A percentile compares a stretch with the other conserved stretches of the same genome.
phyloP scores from a whole-genome alignment of 2,113 vertebrate genomes.

The Chloebia gouldiae region DNA sequence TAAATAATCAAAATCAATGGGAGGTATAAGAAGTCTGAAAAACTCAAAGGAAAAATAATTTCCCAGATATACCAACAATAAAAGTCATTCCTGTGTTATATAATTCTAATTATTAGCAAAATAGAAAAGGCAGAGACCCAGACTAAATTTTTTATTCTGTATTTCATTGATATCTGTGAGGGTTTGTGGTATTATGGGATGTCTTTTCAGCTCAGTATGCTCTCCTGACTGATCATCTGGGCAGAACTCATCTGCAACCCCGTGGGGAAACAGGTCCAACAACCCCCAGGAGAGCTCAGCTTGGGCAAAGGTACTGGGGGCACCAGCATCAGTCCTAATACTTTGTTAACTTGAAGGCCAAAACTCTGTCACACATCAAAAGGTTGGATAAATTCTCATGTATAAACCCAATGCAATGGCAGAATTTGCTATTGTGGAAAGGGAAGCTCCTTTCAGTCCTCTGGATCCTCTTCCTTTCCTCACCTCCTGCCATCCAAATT shows the following conservation, averaged over 20 bases:
- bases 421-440: not conserved
- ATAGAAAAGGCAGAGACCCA: not conserved
- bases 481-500: not conserved
- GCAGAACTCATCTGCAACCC: not conserved
- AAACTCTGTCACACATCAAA: not conserved
- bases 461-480: not conserved
- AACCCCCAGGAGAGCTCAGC: not conserved
- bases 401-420: not conserved
- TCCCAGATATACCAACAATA: constrained; percentile 22
- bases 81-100: not conserved
- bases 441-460: not conserved
- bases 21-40: constrained; percentile 46
- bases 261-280: not conserved
- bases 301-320: not conserved
- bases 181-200: not conserved
- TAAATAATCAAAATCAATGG: constrained; percentile 75
- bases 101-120: constrained; percentile 35
- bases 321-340: not conserved
- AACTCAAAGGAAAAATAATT: constrained; percentile 51
- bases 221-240: not conserved
- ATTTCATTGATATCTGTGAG: not conserved
- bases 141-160: not conserved
- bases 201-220: not conserved
- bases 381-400: not conserved
- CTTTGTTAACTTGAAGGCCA: not conserved